Conservation (phyloP, 2,113 vertebrate species). For the Tupaia chinensis region DNA sequence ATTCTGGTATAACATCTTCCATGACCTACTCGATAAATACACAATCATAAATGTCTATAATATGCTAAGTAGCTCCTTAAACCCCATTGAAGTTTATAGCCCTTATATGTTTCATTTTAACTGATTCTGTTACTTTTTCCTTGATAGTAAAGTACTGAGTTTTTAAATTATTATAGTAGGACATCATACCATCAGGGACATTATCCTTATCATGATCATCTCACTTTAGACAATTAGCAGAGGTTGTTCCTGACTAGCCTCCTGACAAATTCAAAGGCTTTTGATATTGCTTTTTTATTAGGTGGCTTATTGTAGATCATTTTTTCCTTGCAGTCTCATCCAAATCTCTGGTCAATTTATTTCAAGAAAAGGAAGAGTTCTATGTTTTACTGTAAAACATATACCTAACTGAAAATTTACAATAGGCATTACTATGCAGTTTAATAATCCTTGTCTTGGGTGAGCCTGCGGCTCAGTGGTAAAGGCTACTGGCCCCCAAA, state of each 20-base stretch:
- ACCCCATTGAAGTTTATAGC: background rate
- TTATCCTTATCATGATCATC: background rate
- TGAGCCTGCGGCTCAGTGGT: too few relatives aligned
- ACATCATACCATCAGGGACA: background rate
- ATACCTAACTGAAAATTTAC: background rate
- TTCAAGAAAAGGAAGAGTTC: background rate
- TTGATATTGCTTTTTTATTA: background rate
- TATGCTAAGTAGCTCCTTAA: conserved; percentile 56
- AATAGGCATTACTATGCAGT: background rate
- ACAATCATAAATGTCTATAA: conserved; percentile 49
- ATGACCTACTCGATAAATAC: conserved; percentile 64
- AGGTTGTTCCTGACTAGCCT: background rate
- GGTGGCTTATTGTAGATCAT: background rate
- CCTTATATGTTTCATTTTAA: conserved; percentile 38
- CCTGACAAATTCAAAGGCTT: background rate
- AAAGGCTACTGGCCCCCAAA: too few relatives aligned
- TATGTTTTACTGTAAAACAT: background rate
- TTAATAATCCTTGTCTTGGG: background rate
- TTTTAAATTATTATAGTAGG: background rate
- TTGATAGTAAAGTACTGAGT: background rate
- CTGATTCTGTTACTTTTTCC: background rate
- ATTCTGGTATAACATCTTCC: conserved; percentile 40
- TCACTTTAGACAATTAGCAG: background rate
- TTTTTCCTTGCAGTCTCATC: background rate
- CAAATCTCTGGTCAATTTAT: background rate